Evolutionary conservation across 2,797 vertebrate genomes (phyloP), one percentile per base, ranked within the genome.

Genomic region (Pipistrellus pygmaeus): DNA sequence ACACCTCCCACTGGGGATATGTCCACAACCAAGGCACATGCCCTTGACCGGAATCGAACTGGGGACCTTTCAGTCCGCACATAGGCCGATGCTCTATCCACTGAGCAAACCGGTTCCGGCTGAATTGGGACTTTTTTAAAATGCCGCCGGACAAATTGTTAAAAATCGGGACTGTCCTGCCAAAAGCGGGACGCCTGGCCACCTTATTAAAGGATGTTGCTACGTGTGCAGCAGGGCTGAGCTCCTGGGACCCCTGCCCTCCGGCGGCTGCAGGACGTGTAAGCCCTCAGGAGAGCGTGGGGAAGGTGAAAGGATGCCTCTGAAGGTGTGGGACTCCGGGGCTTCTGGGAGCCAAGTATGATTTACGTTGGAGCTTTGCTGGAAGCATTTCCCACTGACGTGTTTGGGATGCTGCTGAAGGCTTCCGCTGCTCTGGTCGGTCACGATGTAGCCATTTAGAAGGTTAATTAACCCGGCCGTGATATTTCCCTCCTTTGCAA

Each of bases 381-480:
- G 87, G 68, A 75, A 83, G 77, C 66, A 0, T 11, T 95, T 87
- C 89, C 76, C 51, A n/a, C 85, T 21, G 85, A 83, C 57, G 55
- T 3, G 48, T 60, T 82, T 15, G 5, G 87, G 78, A 91, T 68
- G 88, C n/a, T 57, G 69, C 10, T 0, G 2, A 53, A n/a, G 38
- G 83, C n/a, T 85, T 76, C 51, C 27, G 3, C 41, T 48, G 73
- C 76, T 68, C 68, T 78, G 81, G 66, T 82, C 46, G 17, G 85
- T 92, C 14, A 3, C 51, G 7, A 0, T 25, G 64, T 9, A 88
- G 83, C 73, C 68, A 41, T 92, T 93, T 91, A 71, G 60, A 95
- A 88, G 69, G 89, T 71, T 97, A 80, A 96, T 93, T 87, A 95
- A 96, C 69, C 85, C 32, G 27, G n/a, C 88, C 76, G 6, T 30